Conservation (phyloP, 2,113 vertebrate species). For the Pimephales promelas region DNA sequence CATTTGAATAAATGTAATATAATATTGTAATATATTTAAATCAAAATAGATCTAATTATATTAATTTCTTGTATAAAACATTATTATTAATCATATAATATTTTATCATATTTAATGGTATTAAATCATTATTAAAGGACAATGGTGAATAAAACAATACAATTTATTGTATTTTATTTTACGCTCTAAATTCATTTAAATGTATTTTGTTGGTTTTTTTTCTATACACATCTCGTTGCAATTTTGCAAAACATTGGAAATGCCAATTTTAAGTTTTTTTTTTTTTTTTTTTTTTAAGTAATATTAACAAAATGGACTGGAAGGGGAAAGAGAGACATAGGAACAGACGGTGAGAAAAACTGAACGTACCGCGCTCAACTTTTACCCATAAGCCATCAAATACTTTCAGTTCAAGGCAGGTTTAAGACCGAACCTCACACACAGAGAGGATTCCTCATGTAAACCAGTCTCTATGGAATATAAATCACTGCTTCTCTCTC, state of each 20-base stretch:
- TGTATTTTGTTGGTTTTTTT: not conserved
- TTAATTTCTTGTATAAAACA: not conserved
- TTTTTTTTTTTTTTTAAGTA: too few species aligned
- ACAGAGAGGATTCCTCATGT: slow-evolving; percentile 4
- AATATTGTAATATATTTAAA: too few species aligned
- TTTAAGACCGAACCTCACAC: not conserved
- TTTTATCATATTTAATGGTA: not conserved
- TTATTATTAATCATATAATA: too few species aligned
- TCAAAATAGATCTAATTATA: too few species aligned
- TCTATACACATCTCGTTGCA: not conserved
- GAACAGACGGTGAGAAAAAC: too few species aligned
- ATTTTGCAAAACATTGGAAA: not conserved
- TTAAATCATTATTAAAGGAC: not conserved
- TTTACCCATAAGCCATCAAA: slow-evolving; percentile 1
- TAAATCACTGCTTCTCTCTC: slow-evolving; percentile 58
- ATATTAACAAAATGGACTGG: not conserved
- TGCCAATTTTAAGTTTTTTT: too few species aligned
- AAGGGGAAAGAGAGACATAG: too few species aligned
- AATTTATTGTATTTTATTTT: not conserved
- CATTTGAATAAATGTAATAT: too few species aligned
- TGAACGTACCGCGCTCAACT: too few species aligned
- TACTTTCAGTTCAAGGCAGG: slow-evolving; percentile 25
- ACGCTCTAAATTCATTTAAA: not conserved
- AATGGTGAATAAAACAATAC: not conserved
- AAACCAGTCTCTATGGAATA: slow-evolving; percentile 57